Percentiles rank a stretch among this genome's conserved stretches.
These are phyloP conservation scores for Nephrotoma flavescens DNA, from an alignment of 2,888 invertebrate species.

Conservation along the genomic window DNA sequence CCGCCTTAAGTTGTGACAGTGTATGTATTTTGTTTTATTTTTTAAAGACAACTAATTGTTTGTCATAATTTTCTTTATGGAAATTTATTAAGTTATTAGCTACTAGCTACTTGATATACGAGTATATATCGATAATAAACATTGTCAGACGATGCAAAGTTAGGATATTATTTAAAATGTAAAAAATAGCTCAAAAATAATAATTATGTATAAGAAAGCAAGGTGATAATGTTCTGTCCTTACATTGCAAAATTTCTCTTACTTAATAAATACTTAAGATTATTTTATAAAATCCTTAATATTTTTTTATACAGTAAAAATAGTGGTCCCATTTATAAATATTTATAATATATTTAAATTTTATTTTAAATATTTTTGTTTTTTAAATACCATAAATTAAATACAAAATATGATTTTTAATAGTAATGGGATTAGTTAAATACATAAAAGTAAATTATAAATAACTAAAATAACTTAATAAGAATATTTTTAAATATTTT, in stretches of 20 bases:
- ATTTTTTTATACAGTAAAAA: neutral
- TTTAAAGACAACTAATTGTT: no score
- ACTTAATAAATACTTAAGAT: neutral
- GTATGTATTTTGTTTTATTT: no score
- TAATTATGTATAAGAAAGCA: neutral
- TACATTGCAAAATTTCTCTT: neutral
- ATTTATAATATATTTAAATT: neutral
- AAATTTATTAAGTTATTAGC: no score
- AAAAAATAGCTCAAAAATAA: neutral
- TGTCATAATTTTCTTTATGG: no score
- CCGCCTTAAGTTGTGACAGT: no score
- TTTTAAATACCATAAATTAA: neutral
- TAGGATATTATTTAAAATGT: neutral
- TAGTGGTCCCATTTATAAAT: neutral
- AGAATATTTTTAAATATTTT: neutral
- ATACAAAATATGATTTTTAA: neutral
- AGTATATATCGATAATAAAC: no score
- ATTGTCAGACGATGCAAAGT: no score
- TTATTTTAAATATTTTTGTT: neutral
- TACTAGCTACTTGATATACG: no score
- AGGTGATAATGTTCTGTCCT: neutral
- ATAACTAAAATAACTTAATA: no score
- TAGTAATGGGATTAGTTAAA: neutral
- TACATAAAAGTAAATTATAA: neutral
- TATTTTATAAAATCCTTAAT: neutral